Percentiles rank a stretch among this genome's conserved stretches.
Conservation (phyloP, 2,797 vertebrate genomes). For the Tolypeutes matacus region DNA sequence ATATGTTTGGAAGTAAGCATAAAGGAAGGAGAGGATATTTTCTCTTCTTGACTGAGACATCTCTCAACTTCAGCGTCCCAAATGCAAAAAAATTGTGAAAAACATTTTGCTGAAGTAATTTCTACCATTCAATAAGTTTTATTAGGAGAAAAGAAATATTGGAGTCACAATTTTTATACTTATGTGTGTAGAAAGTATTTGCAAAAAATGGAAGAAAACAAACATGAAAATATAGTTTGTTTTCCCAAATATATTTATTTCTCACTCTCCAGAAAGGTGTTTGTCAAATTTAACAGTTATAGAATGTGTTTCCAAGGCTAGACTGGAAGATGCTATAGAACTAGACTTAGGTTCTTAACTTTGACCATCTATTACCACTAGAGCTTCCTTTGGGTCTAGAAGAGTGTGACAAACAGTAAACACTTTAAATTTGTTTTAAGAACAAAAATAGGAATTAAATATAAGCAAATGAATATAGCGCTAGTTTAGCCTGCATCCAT, state of each 20-base stretch:
- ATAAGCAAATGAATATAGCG: not conserved
- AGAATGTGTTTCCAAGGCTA: not conserved
- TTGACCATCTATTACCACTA: not conserved
- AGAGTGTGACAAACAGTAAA: not conserved
- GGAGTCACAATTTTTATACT: not conserved
- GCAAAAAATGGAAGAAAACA: not conserved
- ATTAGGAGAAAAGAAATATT: not conserved
- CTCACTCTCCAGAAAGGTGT: not conserved
- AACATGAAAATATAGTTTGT: not conserved
- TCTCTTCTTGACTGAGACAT: too few species aligned
- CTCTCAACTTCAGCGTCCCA: not conserved
- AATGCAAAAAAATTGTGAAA: constrained; percentile 1
- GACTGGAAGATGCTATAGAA: not conserved
- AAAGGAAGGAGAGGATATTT: too few species aligned
- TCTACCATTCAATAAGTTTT: not conserved
- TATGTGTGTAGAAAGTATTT: not conserved
- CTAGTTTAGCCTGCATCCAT: not conserved
- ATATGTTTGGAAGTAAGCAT: not conserved
- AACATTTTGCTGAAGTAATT: not conserved
- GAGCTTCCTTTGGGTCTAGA: not conserved
- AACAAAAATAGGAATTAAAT: not conserved
- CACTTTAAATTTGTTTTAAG: not conserved
- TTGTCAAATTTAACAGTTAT: not conserved
- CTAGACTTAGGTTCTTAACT: not conserved
- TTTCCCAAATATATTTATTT: not conserved